phyloP scores from a whole-genome alignment of 2,113 vertebrate species.

The Halcyon malimbica region DNA sequence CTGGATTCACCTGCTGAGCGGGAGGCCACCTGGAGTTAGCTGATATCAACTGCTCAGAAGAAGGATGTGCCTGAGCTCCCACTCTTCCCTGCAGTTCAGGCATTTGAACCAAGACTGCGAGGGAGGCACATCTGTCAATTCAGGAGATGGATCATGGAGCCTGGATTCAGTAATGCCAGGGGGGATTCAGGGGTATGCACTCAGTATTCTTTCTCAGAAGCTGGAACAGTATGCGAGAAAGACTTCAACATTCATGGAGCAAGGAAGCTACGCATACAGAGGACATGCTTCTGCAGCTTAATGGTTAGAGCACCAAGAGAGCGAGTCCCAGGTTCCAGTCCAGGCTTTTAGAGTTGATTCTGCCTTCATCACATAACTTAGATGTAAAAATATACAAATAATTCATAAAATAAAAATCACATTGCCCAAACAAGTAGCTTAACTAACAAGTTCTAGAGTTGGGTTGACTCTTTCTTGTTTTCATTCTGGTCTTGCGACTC shows the following conservation, averaged over 20 bases:
- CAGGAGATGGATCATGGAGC: background rate
- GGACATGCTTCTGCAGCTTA: background rate
- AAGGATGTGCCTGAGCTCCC: background rate
- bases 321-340: background rate
- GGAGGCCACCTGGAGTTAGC: background rate
- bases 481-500: background rate
- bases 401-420: background rate
- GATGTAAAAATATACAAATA: background rate
- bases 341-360: background rate
- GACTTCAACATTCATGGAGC: background rate
- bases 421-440: background rate
- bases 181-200: background rate
- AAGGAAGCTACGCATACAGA: background rate
- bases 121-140: background rate
- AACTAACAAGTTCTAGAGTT: background rate
- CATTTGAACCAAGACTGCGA: background rate
- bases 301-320: background rate
- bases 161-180: background rate
- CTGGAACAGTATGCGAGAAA: background rate
- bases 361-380: background rate
- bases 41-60: background rate
- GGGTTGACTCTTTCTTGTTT: background rate
- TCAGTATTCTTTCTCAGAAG: background rate
- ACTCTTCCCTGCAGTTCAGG: background rate
- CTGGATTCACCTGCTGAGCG: background rate